A percentile compares a stretch with the other conserved stretches of the same genome.
Conservation (phyloP, 2,888 invertebrate genomes). For the Hypomecis punctinalis region DNA sequence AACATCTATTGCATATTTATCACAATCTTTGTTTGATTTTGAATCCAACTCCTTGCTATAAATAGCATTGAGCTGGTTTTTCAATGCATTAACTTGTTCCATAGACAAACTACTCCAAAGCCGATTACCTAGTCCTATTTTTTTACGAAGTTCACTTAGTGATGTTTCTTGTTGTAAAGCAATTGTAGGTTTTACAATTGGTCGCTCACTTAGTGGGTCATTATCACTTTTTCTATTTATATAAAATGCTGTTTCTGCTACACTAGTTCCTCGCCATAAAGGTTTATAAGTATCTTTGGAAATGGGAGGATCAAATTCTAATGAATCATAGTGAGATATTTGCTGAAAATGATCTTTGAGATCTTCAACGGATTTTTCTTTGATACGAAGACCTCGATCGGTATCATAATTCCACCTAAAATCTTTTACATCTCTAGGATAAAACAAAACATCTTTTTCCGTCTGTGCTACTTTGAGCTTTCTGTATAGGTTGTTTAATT, state of each 20-base stretch:
- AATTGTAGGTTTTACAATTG: constrained; percentile 59
- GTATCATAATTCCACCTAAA: constrained; percentile 90
- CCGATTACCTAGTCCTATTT: constrained; percentile 88
- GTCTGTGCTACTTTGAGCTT: constrained; percentile 92
- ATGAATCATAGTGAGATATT: constrained; percentile 82
- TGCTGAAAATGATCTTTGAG: constrained; percentile 91
- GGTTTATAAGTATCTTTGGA: constrained; percentile 91
- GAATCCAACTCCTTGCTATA: constrained; percentile 87
- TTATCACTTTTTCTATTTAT: constrained; percentile 86
- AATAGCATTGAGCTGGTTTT: constrained; percentile 92
- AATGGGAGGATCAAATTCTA: constrained; percentile 72
- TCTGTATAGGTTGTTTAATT: constrained; percentile 90
- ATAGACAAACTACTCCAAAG: constrained; percentile 93
- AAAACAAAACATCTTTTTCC: constrained; percentile 93
- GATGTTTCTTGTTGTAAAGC: constrained; percentile 70
- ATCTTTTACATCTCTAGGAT: constrained; percentile 89
- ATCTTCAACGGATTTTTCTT: constrained; percentile 95
- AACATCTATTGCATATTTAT: constrained; percentile 87
- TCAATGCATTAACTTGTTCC: constrained; percentile 92
- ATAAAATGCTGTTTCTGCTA: constrained; percentile 90
- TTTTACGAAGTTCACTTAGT: constrained; percentile 74
- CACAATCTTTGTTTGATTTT: constrained; percentile 66
- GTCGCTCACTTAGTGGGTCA: constrained; percentile 60
- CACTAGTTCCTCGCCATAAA: constrained; percentile 93
- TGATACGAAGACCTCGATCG: constrained; percentile 91